Conservation (phyloP, 2,113 vertebrate genomes). For the Eulemur macaco region DNA sequence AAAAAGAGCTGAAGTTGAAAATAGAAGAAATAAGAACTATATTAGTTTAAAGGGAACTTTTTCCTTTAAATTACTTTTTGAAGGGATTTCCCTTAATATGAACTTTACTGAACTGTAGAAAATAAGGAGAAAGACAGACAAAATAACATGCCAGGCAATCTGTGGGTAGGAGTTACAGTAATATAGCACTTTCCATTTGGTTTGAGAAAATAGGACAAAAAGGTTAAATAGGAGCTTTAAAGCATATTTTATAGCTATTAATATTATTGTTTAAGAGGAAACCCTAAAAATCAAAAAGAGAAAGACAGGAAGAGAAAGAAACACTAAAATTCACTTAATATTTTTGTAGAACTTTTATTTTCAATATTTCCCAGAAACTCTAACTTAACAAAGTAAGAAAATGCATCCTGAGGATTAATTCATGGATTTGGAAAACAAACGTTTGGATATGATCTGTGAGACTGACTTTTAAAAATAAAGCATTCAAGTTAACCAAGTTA, state of each 20-base stretch:
- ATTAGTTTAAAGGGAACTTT: slow-evolving; percentile 1
- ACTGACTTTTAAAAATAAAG: neutral
- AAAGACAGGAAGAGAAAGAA: neutral
- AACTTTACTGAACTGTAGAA: neutral
- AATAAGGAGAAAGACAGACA: slow-evolving; percentile 14
- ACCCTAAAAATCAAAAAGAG: neutral
- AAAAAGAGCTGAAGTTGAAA: slow-evolving; percentile 25
- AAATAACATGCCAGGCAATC: neutral
- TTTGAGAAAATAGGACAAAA: slow-evolving; percentile 41
- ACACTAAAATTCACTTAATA: neutral
- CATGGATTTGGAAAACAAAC: neutral
- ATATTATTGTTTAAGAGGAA: neutral
- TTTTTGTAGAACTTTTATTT: neutral
- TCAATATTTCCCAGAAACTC: neutral
- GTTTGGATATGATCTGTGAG: neutral
- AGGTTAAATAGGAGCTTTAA: neutral
- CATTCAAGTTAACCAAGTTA: neutral
- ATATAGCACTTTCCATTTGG: neutral
- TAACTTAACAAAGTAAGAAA: neutral
- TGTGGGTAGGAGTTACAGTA: slow-evolving; percentile 10
- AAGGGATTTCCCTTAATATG: slow-evolving; percentile 13
- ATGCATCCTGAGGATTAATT: neutral
- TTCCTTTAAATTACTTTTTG: slow-evolving; percentile 46
- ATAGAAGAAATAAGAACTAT: slow-evolving; percentile 28
- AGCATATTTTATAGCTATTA: neutral